Evolutionary conservation across 2,888 invertebrate genomes (phyloP), one percentile per base, ranked within the genome.

Genomic region (Alviniconcha strummeri): DNA sequence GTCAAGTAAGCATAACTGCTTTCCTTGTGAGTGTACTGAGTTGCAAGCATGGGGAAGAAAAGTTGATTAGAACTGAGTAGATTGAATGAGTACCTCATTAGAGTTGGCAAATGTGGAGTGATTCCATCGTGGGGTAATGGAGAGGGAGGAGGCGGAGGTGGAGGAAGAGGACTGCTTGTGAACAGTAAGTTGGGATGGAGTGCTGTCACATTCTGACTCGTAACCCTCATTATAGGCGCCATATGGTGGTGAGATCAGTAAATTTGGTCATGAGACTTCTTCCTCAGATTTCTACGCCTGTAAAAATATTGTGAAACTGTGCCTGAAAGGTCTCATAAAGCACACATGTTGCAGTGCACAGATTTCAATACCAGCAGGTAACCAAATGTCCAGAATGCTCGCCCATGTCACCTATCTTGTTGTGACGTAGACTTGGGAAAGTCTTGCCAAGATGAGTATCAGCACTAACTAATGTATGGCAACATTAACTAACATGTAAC

Each of bases 81-180:
- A 82, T 55, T 82, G 76, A 17, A 76, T 17, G 5, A 76, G 75
- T 82, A 82, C 82, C 82, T 82, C 82, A 67, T 82, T 76, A 19
- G 82, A 76, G 67, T 82, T 82, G 67, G 82, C 82, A 54, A 82
- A 82, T 11, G 82, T 82, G 76, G 76, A 76, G 9, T 76, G 76
- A 67, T 82, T 82, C 82, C 82, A 82, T 4, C 82, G 76, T 4
- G 82, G 82, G 8, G 82, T 76, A 52, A 82, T 82, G 75, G 82
- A 82, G 54, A 82, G 54, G 54, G 82, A 76, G 64, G 82, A 82
- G n/a, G n/a, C n/a, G n/a, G n/a, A n/a, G n/a, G n/a, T n/a, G n/a
- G n/a, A n/a, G 64, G 82, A 82, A 17, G 74, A 74, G 55, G 74
- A 74, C 67, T 82, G 82, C 15, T 82, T 76, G 5, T 60, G 82